Base-by-base conservation (phyloP, 2,888 invertebrate genomes). In the Spodoptera littoralis region DNA sequence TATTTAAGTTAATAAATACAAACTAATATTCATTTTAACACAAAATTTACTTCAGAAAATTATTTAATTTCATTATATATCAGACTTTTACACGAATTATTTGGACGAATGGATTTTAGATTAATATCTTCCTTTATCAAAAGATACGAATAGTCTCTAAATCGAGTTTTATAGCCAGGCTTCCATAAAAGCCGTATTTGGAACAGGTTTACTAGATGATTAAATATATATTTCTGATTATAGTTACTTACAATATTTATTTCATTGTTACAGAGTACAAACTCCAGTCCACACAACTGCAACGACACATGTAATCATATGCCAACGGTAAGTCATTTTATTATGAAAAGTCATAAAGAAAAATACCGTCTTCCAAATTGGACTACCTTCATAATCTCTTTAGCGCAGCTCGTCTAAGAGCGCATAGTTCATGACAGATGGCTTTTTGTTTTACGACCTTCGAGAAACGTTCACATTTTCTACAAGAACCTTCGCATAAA, bases 401-500 rank as follows among this genome's bases (percentile, higher is more conserved):
- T n/a, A 68, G 64, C 44, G 24, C 60, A 73, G 68, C 60, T 62
- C 78, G 70, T 72, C 76, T 77, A 77, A 73, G 73, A 76, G 66
- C 66, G 77, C 79, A 79, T 80, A 77, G 84, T 84, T 87, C 83
- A 84, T 85, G 86, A 88, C 87, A 86, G 86, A 89, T 88, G 88
- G 81, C 86, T 82, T 86, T 79, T 85, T 85, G 86, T 88, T 92
- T 92, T 92, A 92, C 90, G 92, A 90, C 82, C 82, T 79, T 76
- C 66, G 73, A 79, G 80, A 83, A 83, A 83, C 84, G 86, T 80
- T 82, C 83, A 81, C 84, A 83, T 88, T 86, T 84, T 84, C 80
- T 83, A 81, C 84, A 84, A 84, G 84, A 83, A 81, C 77, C 82
- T 79, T 79, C 84, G 83, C 89, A 90, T 93, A 92, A 93, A 92